Conservation (phyloP, 2,888 invertebrate species). For the Tetanocera ferruginea region DNA sequence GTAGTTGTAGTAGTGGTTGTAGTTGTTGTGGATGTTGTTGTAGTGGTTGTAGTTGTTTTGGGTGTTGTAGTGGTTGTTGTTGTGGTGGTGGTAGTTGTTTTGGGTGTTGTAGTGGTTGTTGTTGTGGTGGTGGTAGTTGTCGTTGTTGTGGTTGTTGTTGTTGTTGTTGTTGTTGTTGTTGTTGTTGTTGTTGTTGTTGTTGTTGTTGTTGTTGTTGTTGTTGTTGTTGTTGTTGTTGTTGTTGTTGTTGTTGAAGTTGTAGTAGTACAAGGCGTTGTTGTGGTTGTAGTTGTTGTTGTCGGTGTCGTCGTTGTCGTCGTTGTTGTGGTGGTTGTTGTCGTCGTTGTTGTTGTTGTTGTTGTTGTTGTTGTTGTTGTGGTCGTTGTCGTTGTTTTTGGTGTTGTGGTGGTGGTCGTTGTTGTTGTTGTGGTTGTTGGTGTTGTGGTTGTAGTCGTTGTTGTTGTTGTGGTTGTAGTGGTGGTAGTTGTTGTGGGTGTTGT, state of each 20-base stretch:
- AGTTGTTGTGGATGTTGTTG: constrained; percentile 37
- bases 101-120: constrained; percentile 13
- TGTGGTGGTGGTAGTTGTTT: background rate
- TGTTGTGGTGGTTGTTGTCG: constrained; percentile 36
- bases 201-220: background rate
- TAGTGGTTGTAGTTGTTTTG: constrained; percentile 11
- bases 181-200: constrained; percentile 31
- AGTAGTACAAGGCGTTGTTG: background rate
- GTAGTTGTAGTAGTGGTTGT: constrained; percentile 9
- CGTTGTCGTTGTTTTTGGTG: constrained; percentile 38
- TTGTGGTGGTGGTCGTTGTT: constrained; percentile 24
- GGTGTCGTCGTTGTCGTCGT: constrained; percentile 22
- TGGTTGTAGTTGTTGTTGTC: background rate
- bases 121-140: constrained; percentile 1
- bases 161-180: constrained; percentile 3
- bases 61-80: background rate
- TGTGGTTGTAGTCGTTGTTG: constrained; percentile 5
- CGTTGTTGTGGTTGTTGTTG: background rate
- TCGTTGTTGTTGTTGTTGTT: too few relatives aligned
- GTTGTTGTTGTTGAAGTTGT: constrained; percentile 16
- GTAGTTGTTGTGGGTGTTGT: constrained; percentile 35
- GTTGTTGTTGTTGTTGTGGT: constrained; percentile 38
- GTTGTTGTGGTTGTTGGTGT: constrained; percentile 35
- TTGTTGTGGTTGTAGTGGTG: constrained; percentile 9
- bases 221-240: background rate